Base-by-base conservation (phyloP, 2,888 invertebrate genomes). In the Lasioglossum leucozonium region DNA sequence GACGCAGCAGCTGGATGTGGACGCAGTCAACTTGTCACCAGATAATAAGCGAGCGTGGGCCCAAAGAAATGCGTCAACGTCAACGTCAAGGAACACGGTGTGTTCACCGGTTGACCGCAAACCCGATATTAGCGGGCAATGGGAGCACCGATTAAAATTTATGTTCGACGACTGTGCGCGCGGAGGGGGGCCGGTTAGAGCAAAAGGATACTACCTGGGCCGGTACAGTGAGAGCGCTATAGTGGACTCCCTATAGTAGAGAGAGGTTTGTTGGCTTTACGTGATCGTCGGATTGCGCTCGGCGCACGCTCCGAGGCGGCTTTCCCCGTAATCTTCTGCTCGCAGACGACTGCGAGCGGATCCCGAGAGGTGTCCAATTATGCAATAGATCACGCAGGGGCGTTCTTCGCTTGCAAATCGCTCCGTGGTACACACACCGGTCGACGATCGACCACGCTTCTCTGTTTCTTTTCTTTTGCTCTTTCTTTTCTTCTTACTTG, bases 331-430 rank as follows among this genome's bases (percentile, higher is more conserved):
- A 87, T 87, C 86, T 87, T 80, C 47, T 71, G n/a, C 72, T 55
- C 47, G 71, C 71, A 37, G 62, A 65, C 73, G 62, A 44, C n/a
- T 65, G 13, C 71, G 44, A 67, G 71, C 34, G 44, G 8, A 73
- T 22, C 47, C 47, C 58, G 58, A 6, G 77, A 79, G 85, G 81
- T 77, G 86, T 87, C 86, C 86, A 87, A 87, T 87, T 87, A 87
- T 87, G 87, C 86, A 86, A 87, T 87, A 86, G 86, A 87, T 87
- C 87, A 87, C 81, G 65, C 69, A 81, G 73, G 86, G 84, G 79
- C 86, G 86, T 87, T 77, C 84, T 81, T 71, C 62, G 62, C 72
- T 77, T 81, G 78, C 83, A 77, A 79, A 81, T 79, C 72, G 79
- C 67, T 75, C 73, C 58, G 44, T 30, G 30, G 65, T 30, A 30